Conservation (phyloP, 2,888 invertebrate genomes). For the Bembecia ichneumoniformis region DNA sequence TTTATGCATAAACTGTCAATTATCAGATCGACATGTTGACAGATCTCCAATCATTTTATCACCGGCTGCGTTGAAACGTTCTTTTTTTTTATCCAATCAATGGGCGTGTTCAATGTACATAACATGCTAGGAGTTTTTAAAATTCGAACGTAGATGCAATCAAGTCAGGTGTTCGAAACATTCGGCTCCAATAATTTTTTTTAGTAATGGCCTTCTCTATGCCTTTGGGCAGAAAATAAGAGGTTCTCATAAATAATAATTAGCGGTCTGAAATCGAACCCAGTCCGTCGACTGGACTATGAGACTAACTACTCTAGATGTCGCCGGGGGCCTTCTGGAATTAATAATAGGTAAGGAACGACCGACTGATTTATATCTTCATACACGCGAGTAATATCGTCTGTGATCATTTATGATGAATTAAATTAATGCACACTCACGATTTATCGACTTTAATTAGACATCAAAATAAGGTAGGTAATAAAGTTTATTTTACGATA, state of each 20-base stretch:
- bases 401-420: slow-evolving; percentile 19
- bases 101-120: background rate
- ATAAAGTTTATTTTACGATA: too few species aligned
- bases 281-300: slow-evolving; percentile 22
- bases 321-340: slow-evolving; percentile 37
- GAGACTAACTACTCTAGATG: slow-evolving; percentile 41
- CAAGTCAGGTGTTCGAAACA: slow-evolving; percentile 6
- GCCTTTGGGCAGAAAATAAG: slow-evolving; percentile 35
- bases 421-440: slow-evolving; percentile 12
- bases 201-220: slow-evolving; percentile 18
- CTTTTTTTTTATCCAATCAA: background rate
- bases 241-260: slow-evolving; percentile 52
- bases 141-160: slow-evolving; percentile 1
- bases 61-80: background rate
- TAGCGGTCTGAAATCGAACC: slow-evolving; percentile 45
- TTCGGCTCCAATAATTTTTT: background rate
- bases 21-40: background rate
- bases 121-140: slow-evolving; percentile 1
- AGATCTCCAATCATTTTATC: background rate
- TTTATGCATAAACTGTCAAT: background rate
- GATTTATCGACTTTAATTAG: background rate
- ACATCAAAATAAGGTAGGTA: background rate
- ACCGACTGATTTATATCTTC: slow-evolving; percentile 44
- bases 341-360: slow-evolving; percentile 35
- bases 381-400: slow-evolving; percentile 14